These are phyloP conservation scores for Arbacia lixula DNA, from an alignment of 53 echinoderm and acorn worm species.

Conservation along the genomic window DNA sequence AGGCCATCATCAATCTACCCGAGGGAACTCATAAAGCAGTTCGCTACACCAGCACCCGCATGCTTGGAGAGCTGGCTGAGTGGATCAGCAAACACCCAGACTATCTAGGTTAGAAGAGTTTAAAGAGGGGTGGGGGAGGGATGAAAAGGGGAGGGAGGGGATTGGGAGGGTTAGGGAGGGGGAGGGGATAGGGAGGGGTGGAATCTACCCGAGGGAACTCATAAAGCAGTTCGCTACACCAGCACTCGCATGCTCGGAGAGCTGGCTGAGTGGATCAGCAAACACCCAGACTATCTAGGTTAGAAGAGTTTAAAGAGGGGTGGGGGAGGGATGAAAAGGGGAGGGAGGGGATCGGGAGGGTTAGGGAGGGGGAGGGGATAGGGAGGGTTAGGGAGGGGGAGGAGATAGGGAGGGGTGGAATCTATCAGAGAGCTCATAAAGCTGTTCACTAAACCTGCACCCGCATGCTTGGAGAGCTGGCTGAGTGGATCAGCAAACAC, in stretches of 20 bases:
- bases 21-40: constrained; percentile 87
- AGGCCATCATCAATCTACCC: constrained; percentile 88
- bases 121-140: too few relatives aligned
- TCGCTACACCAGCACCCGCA: constrained; percentile 85
- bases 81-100: constrained; percentile 93
- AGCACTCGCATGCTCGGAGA: constrained; percentile 88
- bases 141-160: too few relatives aligned
- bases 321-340: too few relatives aligned
- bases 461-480: constrained; percentile 85
- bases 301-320: background rate
- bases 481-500: constrained; percentile 91
- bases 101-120: constrained; percentile 66
- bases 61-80: constrained; percentile 89
- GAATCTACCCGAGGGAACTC: constrained; percentile 80
- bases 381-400: too few relatives aligned
- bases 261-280: constrained; percentile 88
- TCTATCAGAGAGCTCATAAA: constrained; percentile 77
- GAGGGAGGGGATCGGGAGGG: too few relatives aligned
- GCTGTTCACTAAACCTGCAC: constrained; percentile 92
- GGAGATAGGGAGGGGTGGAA: too few relatives aligned
- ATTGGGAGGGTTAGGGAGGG: too few relatives aligned
- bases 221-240: constrained; percentile 89
- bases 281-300: constrained; percentile 92
- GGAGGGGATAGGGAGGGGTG: too few relatives aligned
- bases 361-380: too few relatives aligned